A percentile compares a stretch with the other conserved stretches of the same genome.
Evolutionary conservation across 2,113 vertebrate species (phyloP).

Genomic region (Cepphus grylle): DNA sequence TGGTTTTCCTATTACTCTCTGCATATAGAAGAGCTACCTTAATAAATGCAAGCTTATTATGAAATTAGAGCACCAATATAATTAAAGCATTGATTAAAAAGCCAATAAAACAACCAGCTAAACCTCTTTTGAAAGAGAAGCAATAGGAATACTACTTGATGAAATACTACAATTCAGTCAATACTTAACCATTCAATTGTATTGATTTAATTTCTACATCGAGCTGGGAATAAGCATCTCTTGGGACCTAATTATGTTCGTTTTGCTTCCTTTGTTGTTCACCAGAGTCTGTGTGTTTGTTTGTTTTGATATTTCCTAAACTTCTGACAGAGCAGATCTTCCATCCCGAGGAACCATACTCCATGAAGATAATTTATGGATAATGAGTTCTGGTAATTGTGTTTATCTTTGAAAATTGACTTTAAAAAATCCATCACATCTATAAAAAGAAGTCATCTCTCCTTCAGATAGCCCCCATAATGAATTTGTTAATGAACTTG

Average conservation of each 20-base stretch:
- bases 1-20: not conserved
- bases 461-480: not conserved
- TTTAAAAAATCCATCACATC: not conserved
- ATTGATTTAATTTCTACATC: constrained; percentile 20
- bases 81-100: constrained; percentile 65
- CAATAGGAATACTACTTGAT: constrained; percentile 46
- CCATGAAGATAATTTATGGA: not conserved
- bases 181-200: constrained; percentile 53
- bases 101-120: constrained; percentile 32
- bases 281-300: not conserved
- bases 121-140: constrained; percentile 28
- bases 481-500: not conserved
- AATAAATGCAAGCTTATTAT: constrained; percentile 61
- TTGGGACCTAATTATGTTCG: constrained; percentile 24
- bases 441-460: not conserved
- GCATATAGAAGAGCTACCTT: constrained; percentile 21
- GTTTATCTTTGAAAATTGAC: not conserved
- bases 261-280: constrained; percentile 1
- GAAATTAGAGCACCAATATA: constrained; percentile 52
- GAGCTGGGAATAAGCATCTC: not conserved
- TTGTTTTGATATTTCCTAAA: not conserved
- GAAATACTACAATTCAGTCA: constrained; percentile 56
- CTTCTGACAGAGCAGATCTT: not conserved
- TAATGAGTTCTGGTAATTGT: not conserved
- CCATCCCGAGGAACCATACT: not conserved